phyloP scores from a whole-genome alignment of 2,888 invertebrate species.

The Hypomecis atomaria region DNA sequence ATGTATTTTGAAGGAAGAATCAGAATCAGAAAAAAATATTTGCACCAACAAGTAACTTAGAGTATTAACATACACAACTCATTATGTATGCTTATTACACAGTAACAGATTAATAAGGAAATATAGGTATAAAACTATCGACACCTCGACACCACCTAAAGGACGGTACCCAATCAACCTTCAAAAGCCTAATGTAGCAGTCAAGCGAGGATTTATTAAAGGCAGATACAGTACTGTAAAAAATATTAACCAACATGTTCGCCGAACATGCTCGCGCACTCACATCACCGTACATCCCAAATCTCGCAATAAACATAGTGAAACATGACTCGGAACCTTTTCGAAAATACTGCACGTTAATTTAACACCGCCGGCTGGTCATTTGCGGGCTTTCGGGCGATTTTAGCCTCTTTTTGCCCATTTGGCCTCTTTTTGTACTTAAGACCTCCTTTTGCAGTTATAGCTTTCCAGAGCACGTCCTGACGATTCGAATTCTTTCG shows the following conservation, averaged over 20 bases:
- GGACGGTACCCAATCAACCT: too few species aligned
- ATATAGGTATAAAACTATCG: too few species aligned
- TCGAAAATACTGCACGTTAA: slow-evolving; percentile 83
- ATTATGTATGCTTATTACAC: too few species aligned
- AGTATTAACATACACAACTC: too few species aligned
- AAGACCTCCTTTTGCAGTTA: slow-evolving; percentile 57
- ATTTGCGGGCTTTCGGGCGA: slow-evolving; percentile 64
- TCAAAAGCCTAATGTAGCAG: too few species aligned
- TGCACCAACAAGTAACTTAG: too few species aligned
- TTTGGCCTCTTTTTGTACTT: slow-evolving; percentile 55
- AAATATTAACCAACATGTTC: slow-evolving; percentile 6
- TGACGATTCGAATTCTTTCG: slow-evolving; percentile 54
- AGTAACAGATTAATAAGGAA: too few species aligned
- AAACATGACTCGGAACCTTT: slow-evolving; percentile 80
- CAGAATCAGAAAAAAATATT: too few species aligned
- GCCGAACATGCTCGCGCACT: slow-evolving; percentile 42
- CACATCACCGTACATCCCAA: slow-evolving; percentile 53
- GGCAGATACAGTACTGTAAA: neutral
- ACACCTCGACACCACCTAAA: too few species aligned
- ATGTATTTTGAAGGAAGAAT: too few species aligned
- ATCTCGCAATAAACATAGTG: slow-evolving; percentile 64
- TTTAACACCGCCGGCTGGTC: slow-evolving; percentile 71
- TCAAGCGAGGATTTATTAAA: too few species aligned
- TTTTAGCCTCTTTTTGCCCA: slow-evolving; percentile 47
- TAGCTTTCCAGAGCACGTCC: slow-evolving; percentile 53